Conservation (phyloP, 1,140 invertebrate genomes). For the Stegodyphus dumicola region DNA sequence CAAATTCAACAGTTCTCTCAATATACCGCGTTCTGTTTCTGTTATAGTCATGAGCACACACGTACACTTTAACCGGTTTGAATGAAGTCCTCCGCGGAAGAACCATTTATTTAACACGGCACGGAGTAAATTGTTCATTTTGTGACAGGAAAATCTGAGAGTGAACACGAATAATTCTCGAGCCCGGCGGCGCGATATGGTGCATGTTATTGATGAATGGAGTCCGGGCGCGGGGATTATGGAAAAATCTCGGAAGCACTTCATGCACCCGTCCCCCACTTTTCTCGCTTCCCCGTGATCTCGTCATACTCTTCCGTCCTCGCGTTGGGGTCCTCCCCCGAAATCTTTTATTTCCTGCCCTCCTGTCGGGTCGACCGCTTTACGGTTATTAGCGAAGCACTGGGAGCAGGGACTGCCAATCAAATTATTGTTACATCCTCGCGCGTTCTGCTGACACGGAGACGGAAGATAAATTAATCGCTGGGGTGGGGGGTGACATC, state of each 20-base stretch:
- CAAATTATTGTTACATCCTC: constrained; percentile 62
- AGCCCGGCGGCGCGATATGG: constrained; percentile 14
- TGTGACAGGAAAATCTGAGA: background rate
- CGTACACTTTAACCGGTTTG: no score
- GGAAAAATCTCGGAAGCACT: constrained; percentile 51
- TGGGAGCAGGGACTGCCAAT: constrained; percentile 46
- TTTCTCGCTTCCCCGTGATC: constrained; percentile 45
- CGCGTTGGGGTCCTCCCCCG: constrained; percentile 5
- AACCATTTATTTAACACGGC: constrained; percentile 25
- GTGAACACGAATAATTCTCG: background rate
- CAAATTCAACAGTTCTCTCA: no score
- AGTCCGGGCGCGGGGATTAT: constrained; percentile 31
- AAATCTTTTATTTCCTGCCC: constrained; percentile 37
- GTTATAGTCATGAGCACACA: no score
- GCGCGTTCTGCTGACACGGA: constrained; percentile 55
- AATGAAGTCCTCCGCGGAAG: background rate
- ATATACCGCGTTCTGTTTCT: no score
- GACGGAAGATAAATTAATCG: constrained; percentile 60
- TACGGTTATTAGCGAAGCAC: constrained; percentile 58
- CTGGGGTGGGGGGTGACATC: constrained; percentile 6
- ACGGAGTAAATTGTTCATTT: constrained; percentile 14
- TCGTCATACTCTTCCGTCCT: constrained; percentile 47
- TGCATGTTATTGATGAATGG: constrained; percentile 48
- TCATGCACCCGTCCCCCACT: constrained; percentile 23
- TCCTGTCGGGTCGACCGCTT: constrained; percentile 48